phyloP scores from a whole-genome alignment of 2,797 vertebrate genomes.

The Simalia tracyae region DNA sequence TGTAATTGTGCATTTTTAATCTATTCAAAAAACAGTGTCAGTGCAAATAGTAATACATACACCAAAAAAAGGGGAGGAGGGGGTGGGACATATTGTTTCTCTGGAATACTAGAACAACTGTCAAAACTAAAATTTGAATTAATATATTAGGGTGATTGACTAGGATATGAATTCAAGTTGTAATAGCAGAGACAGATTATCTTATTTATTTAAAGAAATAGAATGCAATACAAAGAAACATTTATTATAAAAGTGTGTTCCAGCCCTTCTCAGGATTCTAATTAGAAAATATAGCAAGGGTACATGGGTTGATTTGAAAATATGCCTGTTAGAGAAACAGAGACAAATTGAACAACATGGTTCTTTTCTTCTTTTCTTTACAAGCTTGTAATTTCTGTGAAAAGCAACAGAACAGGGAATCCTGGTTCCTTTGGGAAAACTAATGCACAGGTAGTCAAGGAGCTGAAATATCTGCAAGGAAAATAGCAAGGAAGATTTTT shows the following conservation, averaged over 20 bases:
- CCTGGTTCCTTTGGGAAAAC: not conserved
- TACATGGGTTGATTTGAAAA: no score
- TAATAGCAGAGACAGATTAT: not conserved
- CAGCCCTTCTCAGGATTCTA: not conserved
- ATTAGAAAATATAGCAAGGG: not conserved
- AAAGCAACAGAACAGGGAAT: not conserved
- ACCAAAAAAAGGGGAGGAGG: no score
- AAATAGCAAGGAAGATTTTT: not conserved
- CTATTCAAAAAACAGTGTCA: not conserved
- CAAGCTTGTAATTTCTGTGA: not conserved
- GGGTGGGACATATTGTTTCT: not conserved
- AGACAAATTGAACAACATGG: not conserved
- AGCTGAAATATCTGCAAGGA: not conserved
- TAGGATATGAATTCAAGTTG: not conserved
- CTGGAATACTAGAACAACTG: not conserved
- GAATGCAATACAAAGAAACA: not conserved
- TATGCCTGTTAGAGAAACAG: not conserved
- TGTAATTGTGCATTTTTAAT: not conserved
- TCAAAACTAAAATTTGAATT: not conserved
- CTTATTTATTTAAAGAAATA: not conserved
- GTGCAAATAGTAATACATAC: not conserved
- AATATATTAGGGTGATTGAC: not conserved
- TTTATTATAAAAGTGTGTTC: not conserved
- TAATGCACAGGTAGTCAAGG: not conserved
- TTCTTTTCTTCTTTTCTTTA: not conserved